A percentile compares a stretch with the other conserved stretches of the same genome.
Conservation (phyloP, 2,797 vertebrate species). For the Phataginus tricuspis region DNA sequence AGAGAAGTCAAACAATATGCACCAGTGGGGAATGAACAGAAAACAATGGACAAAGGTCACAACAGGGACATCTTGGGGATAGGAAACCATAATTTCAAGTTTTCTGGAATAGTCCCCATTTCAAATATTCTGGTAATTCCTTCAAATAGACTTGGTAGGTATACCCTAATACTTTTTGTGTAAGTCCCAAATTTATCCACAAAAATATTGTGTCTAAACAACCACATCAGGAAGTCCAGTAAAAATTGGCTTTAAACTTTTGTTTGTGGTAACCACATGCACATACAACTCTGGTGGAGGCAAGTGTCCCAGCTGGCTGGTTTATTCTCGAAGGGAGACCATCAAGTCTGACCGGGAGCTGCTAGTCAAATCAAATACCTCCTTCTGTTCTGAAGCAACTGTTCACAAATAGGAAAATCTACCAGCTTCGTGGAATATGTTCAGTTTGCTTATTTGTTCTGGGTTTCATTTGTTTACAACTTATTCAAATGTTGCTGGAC, state of each 20-base stretch:
- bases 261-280: background rate
- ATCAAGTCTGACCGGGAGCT: background rate
- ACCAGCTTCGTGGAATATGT: background rate
- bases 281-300: background rate
- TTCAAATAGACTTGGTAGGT: background rate
- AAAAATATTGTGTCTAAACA: background rate
- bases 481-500: background rate
- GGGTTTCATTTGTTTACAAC: background rate
- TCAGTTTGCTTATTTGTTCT: background rate
- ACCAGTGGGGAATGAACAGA: no score
- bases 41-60: no score
- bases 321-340: background rate
- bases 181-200: background rate
- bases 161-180: accelerated
- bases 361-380: background rate
- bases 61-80: accelerated
- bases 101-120: background rate
- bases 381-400: background rate
- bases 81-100: no score
- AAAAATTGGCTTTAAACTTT: background rate
- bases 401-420: background rate
- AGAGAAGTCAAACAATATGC: background rate
- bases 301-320: background rate
- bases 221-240: no score
- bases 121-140: background rate